phyloP scores from a whole-genome alignment of 1,140 invertebrate genomes.

The Conus betulinus region DNA sequence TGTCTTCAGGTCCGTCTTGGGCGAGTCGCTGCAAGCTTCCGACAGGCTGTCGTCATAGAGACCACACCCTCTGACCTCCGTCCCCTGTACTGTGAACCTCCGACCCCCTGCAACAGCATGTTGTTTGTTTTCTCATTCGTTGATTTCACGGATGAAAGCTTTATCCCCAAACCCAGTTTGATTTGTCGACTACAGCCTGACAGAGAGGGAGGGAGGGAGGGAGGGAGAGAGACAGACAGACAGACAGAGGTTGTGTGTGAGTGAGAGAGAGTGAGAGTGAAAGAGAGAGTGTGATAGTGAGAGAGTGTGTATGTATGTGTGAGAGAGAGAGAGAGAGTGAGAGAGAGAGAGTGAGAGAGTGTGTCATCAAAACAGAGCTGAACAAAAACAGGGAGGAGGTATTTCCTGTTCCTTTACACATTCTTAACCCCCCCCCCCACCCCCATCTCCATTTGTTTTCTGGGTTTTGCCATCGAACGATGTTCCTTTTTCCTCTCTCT shows the following conservation, averaged over 20 bases:
- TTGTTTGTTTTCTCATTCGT: neutral
- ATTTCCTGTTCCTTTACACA: too few species aligned
- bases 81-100: constrained; percentile 58
- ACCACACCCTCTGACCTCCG: constrained; percentile 36
- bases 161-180: neutral
- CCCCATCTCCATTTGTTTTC: too few species aligned
- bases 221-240: neutral
- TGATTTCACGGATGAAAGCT: neutral
- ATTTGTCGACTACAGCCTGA: neutral
- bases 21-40: constrained; percentile 41
- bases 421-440: too few species aligned
- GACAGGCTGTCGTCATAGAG: constrained; percentile 49
- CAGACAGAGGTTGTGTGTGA: neutral
- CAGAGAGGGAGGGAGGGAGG: too few species aligned
- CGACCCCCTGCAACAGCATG: constrained; percentile 44
- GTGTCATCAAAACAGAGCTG: too few species aligned
- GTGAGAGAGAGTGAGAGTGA: neutral
- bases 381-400: too few species aligned
- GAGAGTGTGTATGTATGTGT: too few species aligned
- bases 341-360: too few species aligned
- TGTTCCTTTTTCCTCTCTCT: too few species aligned
- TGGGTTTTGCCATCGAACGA: too few species aligned
- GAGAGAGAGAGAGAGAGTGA: too few species aligned
- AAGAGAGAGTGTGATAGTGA: too few species aligned
- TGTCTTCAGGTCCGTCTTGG: constrained; percentile 47